A percentile compares a stretch with the other conserved stretches of the same genome.
phyloP scores from a whole-genome alignment of 2,888 invertebrate genomes.

The Geophilus truncorum region DNA sequence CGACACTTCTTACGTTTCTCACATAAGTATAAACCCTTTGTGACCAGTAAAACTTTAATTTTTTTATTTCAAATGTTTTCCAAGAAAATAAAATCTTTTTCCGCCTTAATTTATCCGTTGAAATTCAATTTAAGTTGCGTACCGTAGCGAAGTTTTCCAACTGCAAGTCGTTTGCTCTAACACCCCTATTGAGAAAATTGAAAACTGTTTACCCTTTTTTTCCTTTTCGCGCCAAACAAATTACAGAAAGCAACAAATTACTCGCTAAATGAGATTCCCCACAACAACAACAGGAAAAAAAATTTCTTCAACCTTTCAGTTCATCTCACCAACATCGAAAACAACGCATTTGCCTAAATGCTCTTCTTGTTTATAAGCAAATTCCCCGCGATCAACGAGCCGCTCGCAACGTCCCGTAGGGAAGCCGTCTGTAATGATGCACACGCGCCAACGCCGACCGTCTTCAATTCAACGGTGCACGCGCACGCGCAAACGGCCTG shows the following conservation, averaged over 20 bases:
- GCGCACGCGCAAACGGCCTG: constrained; percentile 3
- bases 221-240: neutral
- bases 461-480: constrained; percentile 16
- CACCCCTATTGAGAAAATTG: neutral
- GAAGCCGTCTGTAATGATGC: constrained; percentile 8
- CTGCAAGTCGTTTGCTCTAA: neutral
- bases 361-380: constrained; percentile 24
- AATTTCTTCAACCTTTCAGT: neutral
- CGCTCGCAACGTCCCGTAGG: constrained; percentile 2
- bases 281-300: neutral
- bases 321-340: neutral
- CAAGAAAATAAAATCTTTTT: neutral
- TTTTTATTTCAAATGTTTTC: neutral
- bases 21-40: neutral
- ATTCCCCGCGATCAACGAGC: constrained; percentile 20
- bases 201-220: neutral
- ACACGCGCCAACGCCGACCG: constrained; percentile 11
- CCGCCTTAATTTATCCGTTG: neutral
- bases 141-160: neutral
- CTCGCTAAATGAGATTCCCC: neutral
- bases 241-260: neutral
- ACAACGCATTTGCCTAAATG: constrained; percentile 15
- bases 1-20: neutral
- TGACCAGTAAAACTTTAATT: neutral
- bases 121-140: too few relatives aligned